A percentile compares a stretch with the other conserved stretches of the same genome.
Evolutionary conservation across 2,113 vertebrate species (phyloP).

Genomic region (Pelusios castaneus): DNA sequence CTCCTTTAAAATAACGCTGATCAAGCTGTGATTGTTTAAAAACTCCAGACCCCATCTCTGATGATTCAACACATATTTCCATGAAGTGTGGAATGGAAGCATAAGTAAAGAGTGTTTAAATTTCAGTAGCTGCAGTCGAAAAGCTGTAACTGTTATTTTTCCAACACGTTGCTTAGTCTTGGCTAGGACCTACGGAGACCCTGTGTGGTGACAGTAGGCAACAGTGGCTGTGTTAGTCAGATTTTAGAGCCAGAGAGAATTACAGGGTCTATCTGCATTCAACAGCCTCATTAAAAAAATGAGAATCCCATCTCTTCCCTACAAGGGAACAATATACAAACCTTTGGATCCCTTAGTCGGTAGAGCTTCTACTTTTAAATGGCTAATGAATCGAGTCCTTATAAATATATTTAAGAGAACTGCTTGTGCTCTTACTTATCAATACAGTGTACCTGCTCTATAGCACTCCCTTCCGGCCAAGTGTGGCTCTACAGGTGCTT

Average conservation of each 20-base stretch:
- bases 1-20: slow-evolving; percentile 48
- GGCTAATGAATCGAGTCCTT: background rate
- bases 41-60: background rate
- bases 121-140: slow-evolving; percentile 39
- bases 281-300: background rate
- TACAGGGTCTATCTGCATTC: background rate
- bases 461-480: background rate
- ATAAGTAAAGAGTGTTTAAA: slow-evolving; percentile 46
- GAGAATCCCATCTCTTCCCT: background rate
- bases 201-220: background rate
- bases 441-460: background rate
- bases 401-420: background rate
- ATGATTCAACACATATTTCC: slow-evolving; percentile 53
- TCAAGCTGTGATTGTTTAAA: background rate
- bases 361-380: background rate
- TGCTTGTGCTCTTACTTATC: background rate
- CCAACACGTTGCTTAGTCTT: background rate
- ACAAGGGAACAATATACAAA: background rate
- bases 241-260: background rate
- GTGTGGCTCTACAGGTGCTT: background rate
- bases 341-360: background rate
- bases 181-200: background rate
- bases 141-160: slow-evolving; percentile 65
- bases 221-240: background rate
- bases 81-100: slow-evolving; percentile 59